Evolutionary conservation across 1,140 invertebrate species (phyloP), one percentile per base, ranked within the genome.

Genomic region (Dryas iulia): DNA sequence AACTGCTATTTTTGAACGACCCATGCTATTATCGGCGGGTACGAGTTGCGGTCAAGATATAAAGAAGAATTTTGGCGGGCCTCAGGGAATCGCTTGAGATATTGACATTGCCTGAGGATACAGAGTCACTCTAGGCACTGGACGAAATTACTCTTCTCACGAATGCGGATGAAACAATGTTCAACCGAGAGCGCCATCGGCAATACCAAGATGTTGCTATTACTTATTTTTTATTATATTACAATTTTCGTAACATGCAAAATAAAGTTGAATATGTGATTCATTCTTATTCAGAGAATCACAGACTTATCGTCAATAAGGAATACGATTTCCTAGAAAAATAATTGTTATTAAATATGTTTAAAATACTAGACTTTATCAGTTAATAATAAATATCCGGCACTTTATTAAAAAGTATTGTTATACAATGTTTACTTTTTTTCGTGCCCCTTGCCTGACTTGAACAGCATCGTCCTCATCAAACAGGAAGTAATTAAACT

Each of bases 61-160:
- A 56, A 63, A 56, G 61, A n/a, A 63, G 30, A 28, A 63, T 63
- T 28, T 63, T 30, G 21, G n/a, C 52, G 61, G 24, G 21, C 61
- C 61, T 56, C 26, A 12, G 61, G 61, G 61, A 63, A 54, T 54
- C 28, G 23, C 28, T 63, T 63, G 52, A 63, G 52, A 63, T 56
- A 63, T 63, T 56, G 61, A 25, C 61, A 56, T 63, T 10, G 61
- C 61, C 61, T 25, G 21, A 56, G 61, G 61, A 25, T 28, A 14
- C 30, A 54, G 26, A 63, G 28, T 18, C 21, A 63, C 52, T 63
- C 61, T 33, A 63, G 52, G 28, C 21, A 63, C 61, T 56, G 47
- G 47, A 33, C 52, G 52, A 63, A 63, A 63, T 63, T 63, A 63
- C 61, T 63, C 30, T 63, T 52, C 52, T 54, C 61, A 54, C 26